phyloP scores from a whole-genome alignment of 2,113 vertebrate species.

The Megaptera novaeangliae region DNA sequence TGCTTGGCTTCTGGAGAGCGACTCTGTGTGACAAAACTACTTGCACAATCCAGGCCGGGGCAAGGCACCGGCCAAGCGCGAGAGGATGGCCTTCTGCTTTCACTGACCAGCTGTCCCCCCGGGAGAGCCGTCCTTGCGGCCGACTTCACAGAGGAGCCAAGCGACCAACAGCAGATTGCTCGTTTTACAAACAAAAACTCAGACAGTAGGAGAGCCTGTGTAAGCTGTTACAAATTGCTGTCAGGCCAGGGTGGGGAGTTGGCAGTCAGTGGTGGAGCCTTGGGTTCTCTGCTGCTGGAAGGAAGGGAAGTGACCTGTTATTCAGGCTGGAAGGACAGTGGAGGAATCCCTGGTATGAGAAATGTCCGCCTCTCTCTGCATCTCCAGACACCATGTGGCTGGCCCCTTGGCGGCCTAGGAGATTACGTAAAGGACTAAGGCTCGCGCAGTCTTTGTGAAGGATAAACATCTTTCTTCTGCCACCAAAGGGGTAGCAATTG shows the following conservation, averaged over 20 bases:
- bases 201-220: not conserved
- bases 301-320: conserved; percentile 69
- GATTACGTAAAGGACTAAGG: conserved; percentile 67
- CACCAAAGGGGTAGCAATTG: conserved; percentile 61
- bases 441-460: conserved; percentile 66
- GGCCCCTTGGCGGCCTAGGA: conserved; percentile 74
- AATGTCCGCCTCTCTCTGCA: conserved; percentile 58
- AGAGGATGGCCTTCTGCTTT: conserved; percentile 39
- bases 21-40: conserved; percentile 51
- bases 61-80: not conserved
- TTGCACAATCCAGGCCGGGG: not conserved
- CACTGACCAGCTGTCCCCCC: conserved; percentile 65
- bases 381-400: conserved; percentile 77
- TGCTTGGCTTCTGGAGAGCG: conserved; percentile 29
- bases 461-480: conserved; percentile 69
- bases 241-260: conserved; percentile 38
- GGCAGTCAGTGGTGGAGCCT: conserved; percentile 33
- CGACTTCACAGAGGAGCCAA: conserved; percentile 62
- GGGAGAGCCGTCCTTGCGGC: conserved; percentile 32
- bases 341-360: conserved; percentile 80
- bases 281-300: conserved; percentile 34
- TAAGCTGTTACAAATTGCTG: not conserved
- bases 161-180: conserved; percentile 63
- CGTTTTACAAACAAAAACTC: conserved; percentile 25
- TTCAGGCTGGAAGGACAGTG: conserved; percentile 55